Evolutionary conservation across 2,113 vertebrate species (phyloP).

Genomic region (Carassius carassius): DNA sequence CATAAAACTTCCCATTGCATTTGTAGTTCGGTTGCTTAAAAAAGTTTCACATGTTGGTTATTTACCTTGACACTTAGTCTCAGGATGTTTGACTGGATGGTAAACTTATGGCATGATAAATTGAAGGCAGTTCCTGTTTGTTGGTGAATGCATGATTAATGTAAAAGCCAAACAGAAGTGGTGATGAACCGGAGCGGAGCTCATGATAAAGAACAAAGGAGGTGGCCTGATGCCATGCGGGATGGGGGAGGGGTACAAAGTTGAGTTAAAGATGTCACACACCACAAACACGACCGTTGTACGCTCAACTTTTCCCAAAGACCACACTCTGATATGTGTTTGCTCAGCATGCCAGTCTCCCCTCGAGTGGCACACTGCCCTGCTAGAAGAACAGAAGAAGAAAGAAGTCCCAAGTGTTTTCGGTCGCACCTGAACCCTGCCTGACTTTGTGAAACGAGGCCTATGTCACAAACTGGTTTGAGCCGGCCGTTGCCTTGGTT

Average conservation of each 20-base stretch:
- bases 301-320: background rate
- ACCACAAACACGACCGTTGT: constrained; percentile 1
- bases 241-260: constrained; percentile 38
- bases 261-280: constrained; percentile 27
- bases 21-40: background rate
- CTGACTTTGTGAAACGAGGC: constrained; percentile 89
- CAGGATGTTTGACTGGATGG: background rate
- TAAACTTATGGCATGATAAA: background rate
- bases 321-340: background rate
- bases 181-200: constrained; percentile 26
- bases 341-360: constrained; percentile 68
- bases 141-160: background rate
- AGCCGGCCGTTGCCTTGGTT: constrained; percentile 91
- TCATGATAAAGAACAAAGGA: constrained; percentile 46
- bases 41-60: background rate
- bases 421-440: constrained; percentile 83
- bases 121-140: background rate
- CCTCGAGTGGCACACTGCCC: constrained; percentile 55
- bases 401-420: constrained; percentile 72
- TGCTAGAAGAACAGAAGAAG: constrained; percentile 58
- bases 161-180: background rate
- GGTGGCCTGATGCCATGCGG: constrained; percentile 33
- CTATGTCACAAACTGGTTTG: constrained; percentile 87
- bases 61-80: background rate
- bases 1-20: background rate